Conservation (phyloP, 2,888 invertebrate genomes). For the Deroplatys truncata region DNA sequence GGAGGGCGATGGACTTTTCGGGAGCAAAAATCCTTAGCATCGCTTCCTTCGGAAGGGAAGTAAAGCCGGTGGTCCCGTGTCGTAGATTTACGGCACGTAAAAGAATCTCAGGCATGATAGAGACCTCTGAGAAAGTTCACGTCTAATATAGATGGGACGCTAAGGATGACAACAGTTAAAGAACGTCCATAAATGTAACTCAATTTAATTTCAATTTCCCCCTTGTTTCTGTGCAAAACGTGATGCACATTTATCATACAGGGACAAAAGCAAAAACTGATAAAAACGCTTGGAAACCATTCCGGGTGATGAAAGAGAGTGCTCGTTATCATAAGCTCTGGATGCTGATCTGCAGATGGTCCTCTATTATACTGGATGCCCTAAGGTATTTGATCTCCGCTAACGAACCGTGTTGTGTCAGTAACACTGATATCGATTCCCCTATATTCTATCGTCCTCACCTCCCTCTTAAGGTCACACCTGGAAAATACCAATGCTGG, state of each 20-base stretch:
- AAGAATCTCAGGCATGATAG: too few species aligned
- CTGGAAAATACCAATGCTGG: neutral
- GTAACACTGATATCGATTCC: neutral
- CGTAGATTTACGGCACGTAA: too few species aligned
- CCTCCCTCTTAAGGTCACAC: neutral
- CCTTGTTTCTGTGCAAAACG: neutral
- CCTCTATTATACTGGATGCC: neutral
- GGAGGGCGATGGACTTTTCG: too few species aligned
- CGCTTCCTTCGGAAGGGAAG: too few species aligned
- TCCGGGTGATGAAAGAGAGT: neutral
- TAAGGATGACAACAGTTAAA: too few species aligned
- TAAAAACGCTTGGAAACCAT: neutral
- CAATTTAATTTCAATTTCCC: too few species aligned
- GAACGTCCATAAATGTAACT: too few species aligned
- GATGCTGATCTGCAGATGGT: neutral
- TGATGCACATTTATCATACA: neutral
- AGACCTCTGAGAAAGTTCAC: too few species aligned
- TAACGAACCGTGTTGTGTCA: neutral
- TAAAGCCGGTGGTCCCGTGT: too few species aligned
- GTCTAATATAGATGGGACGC: too few species aligned
- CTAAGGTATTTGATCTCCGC: neutral
- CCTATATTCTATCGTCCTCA: neutral
- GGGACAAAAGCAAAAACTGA: neutral
- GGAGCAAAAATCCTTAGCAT: too few species aligned
- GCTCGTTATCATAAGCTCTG: neutral